These are phyloP conservation scores for Ophion ventricosus DNA, from an alignment of 2,888 invertebrate species.

Conservation along the genomic window DNA sequence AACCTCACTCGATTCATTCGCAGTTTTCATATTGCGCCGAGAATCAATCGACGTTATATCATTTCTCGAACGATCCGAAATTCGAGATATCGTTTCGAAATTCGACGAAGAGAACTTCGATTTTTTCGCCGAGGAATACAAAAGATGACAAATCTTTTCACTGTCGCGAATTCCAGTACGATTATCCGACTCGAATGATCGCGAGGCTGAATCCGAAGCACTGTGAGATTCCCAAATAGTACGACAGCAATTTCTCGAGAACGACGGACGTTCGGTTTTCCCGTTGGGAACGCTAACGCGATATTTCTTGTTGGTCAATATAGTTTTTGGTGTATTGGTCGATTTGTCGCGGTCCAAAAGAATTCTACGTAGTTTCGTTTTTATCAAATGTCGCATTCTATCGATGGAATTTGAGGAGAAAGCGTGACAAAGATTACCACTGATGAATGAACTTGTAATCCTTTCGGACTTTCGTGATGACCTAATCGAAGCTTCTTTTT, in stretches of 20 bases:
- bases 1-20: background rate
- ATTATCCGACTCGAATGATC: slow-evolving; percentile 17
- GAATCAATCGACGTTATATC: background rate
- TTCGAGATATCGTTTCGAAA: background rate
- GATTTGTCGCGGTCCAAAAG: slow-evolving; percentile 68
- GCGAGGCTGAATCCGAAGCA: slow-evolving; percentile 47
- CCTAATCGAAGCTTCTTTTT: background rate
- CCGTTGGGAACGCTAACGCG: slow-evolving; percentile 65
- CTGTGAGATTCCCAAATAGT: slow-evolving; percentile 60
- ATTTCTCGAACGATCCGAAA: slow-evolving; percentile 30
- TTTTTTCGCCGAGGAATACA: slow-evolving; percentile 13
- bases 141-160: slow-evolving; percentile 19
- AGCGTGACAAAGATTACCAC: slow-evolving; percentile 55
- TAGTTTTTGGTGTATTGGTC: slow-evolving; percentile 68
- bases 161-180: background rate
- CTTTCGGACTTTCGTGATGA: slow-evolving; percentile 28
- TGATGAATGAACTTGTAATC: slow-evolving; percentile 21
- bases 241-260: slow-evolving; percentile 33
- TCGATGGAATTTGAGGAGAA: slow-evolving; percentile 68
- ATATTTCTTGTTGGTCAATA: slow-evolving; percentile 65
- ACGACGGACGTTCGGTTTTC: slow-evolving; percentile 53
- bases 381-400: slow-evolving; percentile 71
- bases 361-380: slow-evolving; percentile 69
- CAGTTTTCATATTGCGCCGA: background rate
- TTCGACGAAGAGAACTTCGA: slow-evolving; percentile 2